These are phyloP conservation scores for Hipposideros larvatus DNA, from an alignment of 2,797 vertebrate species.

Conservation along the genomic window DNA sequence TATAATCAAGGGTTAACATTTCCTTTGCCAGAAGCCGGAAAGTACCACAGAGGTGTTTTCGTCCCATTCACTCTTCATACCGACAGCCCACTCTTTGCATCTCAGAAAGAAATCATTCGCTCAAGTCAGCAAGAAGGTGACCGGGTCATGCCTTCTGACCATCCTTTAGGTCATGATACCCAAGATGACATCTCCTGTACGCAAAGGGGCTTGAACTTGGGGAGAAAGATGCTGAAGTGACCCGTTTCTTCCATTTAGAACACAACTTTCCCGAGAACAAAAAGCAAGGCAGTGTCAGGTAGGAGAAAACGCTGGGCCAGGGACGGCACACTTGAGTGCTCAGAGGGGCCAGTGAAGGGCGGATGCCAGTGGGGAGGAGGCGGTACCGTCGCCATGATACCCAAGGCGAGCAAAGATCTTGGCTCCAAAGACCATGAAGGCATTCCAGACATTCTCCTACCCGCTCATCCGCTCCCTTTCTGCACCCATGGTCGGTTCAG, in stretches of 20 bases:
- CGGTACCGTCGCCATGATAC: fast-evolving
- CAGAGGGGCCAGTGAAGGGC: neutral
- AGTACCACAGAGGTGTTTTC: neutral
- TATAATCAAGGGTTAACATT: neutral
- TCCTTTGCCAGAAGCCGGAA: neutral
- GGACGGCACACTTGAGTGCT: neutral
- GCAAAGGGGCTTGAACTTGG: neutral
- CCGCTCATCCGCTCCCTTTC: neutral
- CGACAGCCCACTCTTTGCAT: neutral
- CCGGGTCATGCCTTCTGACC: neutral
- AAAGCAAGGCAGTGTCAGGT: neutral
- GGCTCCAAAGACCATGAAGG: neutral
- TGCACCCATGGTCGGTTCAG: neutral
- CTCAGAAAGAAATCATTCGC: neutral
- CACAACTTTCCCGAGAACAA: neutral
- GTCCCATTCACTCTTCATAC: no score
- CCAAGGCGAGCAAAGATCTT: neutral
- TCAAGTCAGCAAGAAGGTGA: neutral
- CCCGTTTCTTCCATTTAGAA: neutral
- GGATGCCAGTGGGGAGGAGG: neutral
- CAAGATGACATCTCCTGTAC: neutral
- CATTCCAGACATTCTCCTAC: neutral
- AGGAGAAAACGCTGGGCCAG: neutral
- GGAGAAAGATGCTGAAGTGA: neutral
- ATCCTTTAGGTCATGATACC: neutral